Evolutionary conservation across 2,797 vertebrate species (phyloP).

Genomic region (Acanthis flammea): DNA sequence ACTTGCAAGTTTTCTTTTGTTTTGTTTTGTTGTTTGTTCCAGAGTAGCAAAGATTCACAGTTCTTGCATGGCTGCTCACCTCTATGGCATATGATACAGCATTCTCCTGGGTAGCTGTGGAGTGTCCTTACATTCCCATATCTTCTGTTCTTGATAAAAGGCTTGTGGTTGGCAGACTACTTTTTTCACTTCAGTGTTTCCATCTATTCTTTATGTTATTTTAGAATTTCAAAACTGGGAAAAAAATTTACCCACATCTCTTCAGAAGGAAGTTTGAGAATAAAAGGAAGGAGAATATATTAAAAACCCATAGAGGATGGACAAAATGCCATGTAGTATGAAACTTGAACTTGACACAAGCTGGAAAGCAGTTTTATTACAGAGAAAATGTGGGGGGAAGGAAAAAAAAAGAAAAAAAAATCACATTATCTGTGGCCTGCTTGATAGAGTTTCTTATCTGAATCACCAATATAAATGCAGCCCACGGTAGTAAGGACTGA

Average conservation of each 20-base stretch:
- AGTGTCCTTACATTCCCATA: background rate
- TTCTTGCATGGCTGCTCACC: background rate
- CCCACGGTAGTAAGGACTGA: background rate
- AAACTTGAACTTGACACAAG: background rate
- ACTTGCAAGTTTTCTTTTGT: background rate
- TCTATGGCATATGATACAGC: background rate
- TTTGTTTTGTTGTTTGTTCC: background rate
- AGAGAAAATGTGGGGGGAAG: background rate
- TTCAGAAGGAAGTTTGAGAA: background rate
- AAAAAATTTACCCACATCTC: background rate
- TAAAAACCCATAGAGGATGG: background rate
- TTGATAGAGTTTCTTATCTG: conserved; percentile 15
- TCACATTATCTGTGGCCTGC: background rate
- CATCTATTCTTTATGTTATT: background rate
- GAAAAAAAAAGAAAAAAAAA: background rate
- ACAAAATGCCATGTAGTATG: background rate
- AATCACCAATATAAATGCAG: conserved; percentile 7
- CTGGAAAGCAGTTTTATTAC: background rate
- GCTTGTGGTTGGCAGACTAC: background rate
- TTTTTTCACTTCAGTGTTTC: background rate
- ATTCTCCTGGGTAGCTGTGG: background rate
- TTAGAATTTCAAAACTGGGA: background rate
- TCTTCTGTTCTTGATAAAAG: background rate
- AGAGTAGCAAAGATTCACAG: background rate
- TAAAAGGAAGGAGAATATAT: background rate